Evolutionary conservation across 2,888 invertebrate genomes (phyloP), one percentile per base, ranked within the genome.

Genomic region (Tetragnatha montana): DNA sequence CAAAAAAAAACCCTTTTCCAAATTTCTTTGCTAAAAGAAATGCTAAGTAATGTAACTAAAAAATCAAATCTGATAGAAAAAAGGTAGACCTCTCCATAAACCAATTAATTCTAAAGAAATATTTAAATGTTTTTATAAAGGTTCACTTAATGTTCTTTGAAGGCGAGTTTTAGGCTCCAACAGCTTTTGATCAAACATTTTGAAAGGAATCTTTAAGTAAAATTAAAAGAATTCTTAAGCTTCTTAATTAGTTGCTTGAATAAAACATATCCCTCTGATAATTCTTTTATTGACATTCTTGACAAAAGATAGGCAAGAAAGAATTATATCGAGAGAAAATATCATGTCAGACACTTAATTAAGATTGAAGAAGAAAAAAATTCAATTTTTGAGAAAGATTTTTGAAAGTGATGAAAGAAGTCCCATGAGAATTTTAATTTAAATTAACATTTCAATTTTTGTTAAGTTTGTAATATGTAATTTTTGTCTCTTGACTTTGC

Each of bases 181-280:
- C 12, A 74, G 47, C 35, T 19, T 74, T 47, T 47, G 17, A 74
- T 74, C 35, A 74, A 35, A 47, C 74, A 74, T 74, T 74, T 21
- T 8, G 14, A 47, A 74, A 74, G 22, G 22, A 17, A 74, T 47
- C 21, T 74, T 21, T 35, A 74, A 74, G n/a, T 6, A 35, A 22
- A 35, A 14, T 22, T 21, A 35, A 35, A 35, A 22, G 22, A 74
- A 74, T 60, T 60, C 60, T 60, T 10, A 0, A 10, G 17, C 6
- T 60, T 60, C 10, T 17, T 60, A 60, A 60, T 60, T 60, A 60
- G 60, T 60, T 60, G 60, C 12, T 17, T 17, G 17, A 60, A 60
- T 17, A 17, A 60, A 60, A 60, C 10, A 12, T 60, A 17, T 60
- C 1, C 60, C 60, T 60, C 17, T 60, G 60, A 6, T 6, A 60